These are phyloP conservation scores for Agriopis marginaria DNA, from an alignment of 2,888 invertebrate species.

Conservation along the genomic window DNA sequence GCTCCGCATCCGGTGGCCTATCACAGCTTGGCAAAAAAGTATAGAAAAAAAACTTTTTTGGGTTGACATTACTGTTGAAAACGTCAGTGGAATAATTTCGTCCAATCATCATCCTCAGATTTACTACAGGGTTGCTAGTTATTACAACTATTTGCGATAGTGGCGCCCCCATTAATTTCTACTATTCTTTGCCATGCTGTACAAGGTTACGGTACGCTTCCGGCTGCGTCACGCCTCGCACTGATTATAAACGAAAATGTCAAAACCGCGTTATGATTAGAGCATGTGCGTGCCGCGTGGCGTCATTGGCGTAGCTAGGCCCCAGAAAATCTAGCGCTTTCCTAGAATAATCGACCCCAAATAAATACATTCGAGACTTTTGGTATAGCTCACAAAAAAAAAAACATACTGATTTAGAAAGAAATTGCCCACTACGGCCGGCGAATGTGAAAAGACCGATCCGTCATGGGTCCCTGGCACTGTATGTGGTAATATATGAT, in stretches of 20 bases:
- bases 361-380: not conserved
- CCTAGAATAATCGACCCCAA: not conserved
- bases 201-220: not conserved
- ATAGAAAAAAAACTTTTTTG: no score
- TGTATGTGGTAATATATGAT: no score
- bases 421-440: not conserved
- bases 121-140: no score
- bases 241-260: slow-evolving; percentile 4
- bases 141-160: no score
- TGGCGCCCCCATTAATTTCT: no score
- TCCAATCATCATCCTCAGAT: no score
- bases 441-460: not conserved
- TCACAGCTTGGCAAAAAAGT: no score
- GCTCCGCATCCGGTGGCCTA: no score
- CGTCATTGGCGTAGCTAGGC: slow-evolving; percentile 16
- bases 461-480: not conserved
- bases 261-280: slow-evolving; percentile 30
- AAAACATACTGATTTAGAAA: not conserved
- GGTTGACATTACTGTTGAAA: no score
- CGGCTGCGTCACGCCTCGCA: not conserved
- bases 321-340: slow-evolving; percentile 7
- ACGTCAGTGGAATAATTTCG: no score
- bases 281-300: slow-evolving; percentile 49
- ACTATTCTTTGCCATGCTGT: not conserved
- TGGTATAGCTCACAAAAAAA: no score